Evolutionary conservation across 2,888 invertebrate species (phyloP), one percentile per base, ranked within the genome.

Genomic region (Gastrophysa polygoni): DNA sequence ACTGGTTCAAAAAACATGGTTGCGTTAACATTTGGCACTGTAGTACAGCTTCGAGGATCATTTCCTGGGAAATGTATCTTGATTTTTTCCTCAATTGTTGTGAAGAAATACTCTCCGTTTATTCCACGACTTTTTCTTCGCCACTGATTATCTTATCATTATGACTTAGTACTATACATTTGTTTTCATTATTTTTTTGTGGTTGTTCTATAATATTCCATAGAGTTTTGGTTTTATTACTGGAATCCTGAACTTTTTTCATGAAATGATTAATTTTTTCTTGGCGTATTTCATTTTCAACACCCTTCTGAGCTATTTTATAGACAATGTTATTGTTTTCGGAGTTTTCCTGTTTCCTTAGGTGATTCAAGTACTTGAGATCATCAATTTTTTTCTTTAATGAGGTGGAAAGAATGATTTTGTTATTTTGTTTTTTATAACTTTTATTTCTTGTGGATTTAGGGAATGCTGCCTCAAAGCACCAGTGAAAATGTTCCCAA

Each of bases 391-490:
- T 20, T 48, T 48, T 17, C 44, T 44, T 5, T 17, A 44, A 18
- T 48, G 32, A 32, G 32, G 32, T 32, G 32, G 32, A 32, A 32
- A 32, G 32, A 10, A 10, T 32, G 32, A 32, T 32, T 32, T 32
- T 32, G 32, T 32, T 32, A 32, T 32, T 32, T 10, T 32, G 4
- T 10, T 32, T 10, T 32, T 32, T 3, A 10, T 32, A 32, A 7
- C 10, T 32, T 32, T 6, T 48, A 48, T 48, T 2, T 48, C n/a
- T 48, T 48, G 21, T 21, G 20, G 24, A n/a, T 17, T 17, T 49
- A 49, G 49, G 24, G 28, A 49, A 49, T 14, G 49, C 49, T 49
- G 49, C 28, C 49, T 49, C 49, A 29, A 49, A 49, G n/a, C 49
- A 28, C 24, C 49, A 49, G 10, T 49, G 24, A 28, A 49, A 49